Evolutionary conservation across 2,113 vertebrate species (phyloP).

Genomic region (Potamarius usumacintae): DNA sequence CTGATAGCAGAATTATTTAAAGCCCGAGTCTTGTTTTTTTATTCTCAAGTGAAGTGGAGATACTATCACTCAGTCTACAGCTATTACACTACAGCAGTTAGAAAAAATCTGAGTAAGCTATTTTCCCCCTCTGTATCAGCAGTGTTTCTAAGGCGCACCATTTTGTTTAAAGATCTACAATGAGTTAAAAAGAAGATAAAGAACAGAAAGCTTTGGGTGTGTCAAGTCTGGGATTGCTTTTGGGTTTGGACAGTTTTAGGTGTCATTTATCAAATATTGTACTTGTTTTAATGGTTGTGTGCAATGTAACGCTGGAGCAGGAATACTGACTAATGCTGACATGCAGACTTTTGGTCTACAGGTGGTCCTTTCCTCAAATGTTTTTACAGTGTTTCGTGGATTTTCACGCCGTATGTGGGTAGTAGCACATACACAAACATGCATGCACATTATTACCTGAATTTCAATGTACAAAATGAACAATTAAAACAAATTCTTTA

Average conservation of each 20-base stretch:
- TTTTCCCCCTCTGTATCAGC: constrained; percentile 62
- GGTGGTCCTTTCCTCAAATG: not conserved
- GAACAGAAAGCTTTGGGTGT: constrained; percentile 34
- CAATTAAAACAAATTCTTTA: constrained; percentile 47
- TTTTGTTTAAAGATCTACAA: constrained; percentile 50
- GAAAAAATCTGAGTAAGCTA: constrained; percentile 53
- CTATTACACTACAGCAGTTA: constrained; percentile 63
- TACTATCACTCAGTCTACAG: constrained; percentile 58
- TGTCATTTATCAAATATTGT: not conserved
- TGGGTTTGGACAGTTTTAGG: not conserved
- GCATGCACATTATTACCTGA: not conserved
- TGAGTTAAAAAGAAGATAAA: constrained; percentile 40
- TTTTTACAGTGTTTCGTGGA: not conserved
- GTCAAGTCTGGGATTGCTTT: constrained; percentile 17
- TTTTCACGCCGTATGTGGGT: not conserved
- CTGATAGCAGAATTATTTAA: constrained; percentile 65
- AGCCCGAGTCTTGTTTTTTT: constrained; percentile 59
- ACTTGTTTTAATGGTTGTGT: constrained; percentile 10
- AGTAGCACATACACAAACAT: constrained; percentile 3
- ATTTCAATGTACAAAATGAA: constrained; percentile 38
- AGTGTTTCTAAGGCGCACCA: constrained; percentile 52
- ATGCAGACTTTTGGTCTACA: not conserved
- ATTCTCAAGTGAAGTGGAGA: constrained; percentile 55
- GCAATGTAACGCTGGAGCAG: not conserved
- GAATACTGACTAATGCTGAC: constrained; percentile 22